A percentile compares a stretch with the other conserved stretches of the same genome.
Conservation (phyloP, 2,113 vertebrate species). For the Connochaetes taurinus region DNA sequence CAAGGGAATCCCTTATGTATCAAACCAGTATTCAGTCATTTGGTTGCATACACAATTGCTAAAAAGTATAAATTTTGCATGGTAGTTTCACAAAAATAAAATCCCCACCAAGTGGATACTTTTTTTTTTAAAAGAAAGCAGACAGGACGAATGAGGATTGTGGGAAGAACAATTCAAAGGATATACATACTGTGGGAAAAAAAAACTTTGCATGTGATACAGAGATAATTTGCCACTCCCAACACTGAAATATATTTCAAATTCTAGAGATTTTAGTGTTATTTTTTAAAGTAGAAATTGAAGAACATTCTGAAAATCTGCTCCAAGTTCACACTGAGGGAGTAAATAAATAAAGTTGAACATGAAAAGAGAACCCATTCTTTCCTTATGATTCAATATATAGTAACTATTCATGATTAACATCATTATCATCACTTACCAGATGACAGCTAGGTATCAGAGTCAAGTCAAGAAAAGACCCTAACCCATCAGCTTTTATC, state of each 20-base stretch:
- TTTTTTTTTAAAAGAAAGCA: not conserved
- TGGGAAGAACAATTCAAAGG: not conserved
- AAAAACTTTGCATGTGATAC: not conserved
- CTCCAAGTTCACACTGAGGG: not conserved
- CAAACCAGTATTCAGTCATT: not conserved
- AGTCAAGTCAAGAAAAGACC: not conserved
- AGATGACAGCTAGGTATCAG: not conserved
- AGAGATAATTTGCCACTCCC: not conserved
- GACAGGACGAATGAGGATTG: not conserved
- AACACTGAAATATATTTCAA: not conserved
- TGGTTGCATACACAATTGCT: not conserved
- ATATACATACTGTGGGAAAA: not conserved
- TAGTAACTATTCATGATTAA: not conserved
- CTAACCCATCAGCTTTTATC: not conserved
- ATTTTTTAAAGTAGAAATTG: constrained; percentile 7
- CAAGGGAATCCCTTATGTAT: not conserved
- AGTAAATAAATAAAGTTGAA: not conserved
- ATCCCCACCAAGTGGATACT: not conserved
- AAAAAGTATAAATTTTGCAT: not conserved
- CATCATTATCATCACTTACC: not conserved
- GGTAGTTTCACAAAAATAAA: not conserved
- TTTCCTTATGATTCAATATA: not conserved
- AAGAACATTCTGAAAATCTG: constrained; percentile 1
- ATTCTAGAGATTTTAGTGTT: not conserved
- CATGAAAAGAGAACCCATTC: not conserved